Evolutionary conservation across 2,888 invertebrate genomes (phyloP).

Genomic region (Pomacea canaliculata): DNA sequence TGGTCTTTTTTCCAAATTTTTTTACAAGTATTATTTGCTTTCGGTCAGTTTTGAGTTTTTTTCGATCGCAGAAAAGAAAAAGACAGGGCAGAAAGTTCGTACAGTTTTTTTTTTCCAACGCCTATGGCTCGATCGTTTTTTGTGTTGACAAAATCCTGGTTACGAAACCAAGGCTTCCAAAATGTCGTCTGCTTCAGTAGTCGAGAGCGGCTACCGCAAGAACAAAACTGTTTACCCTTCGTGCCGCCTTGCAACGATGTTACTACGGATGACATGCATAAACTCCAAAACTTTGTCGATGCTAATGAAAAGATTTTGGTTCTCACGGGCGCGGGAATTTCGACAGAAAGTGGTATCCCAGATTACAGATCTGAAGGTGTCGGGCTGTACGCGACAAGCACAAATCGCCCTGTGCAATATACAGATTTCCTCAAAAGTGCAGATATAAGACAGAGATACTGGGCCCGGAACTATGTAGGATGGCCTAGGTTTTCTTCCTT

Average conservation of each 20-base stretch:
- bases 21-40: too few relatives aligned
- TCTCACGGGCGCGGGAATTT: conserved; percentile 94
- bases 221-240: conserved; percentile 63
- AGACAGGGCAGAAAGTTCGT: too few relatives aligned
- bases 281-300: conserved; percentile 76
- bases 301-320: conserved; percentile 73
- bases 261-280: conserved; percentile 60
- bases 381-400: conserved; percentile 88
- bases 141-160: background rate
- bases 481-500: conserved; percentile 84
- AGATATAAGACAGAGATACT: conserved; percentile 82
- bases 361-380: conserved; percentile 94
- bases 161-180: background rate
- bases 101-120: too few relatives aligned
- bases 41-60: too few relatives aligned
- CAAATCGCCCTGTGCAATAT: conserved; percentile 87
- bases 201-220: background rate
- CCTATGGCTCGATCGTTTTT: background rate
- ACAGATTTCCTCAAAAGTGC: conserved; percentile 79
- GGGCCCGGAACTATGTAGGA: conserved; percentile 95
- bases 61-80: background rate
- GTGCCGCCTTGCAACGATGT: conserved; percentile 84
- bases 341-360: conserved; percentile 81
- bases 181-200: background rate
- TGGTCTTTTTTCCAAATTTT: too few relatives aligned